These are phyloP conservation scores for Diphyllodes magnificus DNA, from an alignment of 2,113 vertebrate species.

Conservation along the genomic window DNA sequence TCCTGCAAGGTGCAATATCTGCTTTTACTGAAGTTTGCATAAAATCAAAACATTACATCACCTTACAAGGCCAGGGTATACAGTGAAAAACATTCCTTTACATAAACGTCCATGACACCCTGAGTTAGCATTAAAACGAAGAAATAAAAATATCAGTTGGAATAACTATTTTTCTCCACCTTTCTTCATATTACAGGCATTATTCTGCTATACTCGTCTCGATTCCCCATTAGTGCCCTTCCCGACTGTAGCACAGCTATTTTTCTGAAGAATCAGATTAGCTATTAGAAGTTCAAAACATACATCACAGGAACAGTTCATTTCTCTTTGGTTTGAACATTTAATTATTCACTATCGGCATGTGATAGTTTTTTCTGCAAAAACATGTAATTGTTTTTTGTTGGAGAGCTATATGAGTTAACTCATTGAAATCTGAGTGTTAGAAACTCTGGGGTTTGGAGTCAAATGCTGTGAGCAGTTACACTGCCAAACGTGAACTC, in stretches of 20 bases:
- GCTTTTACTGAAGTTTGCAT: background rate
- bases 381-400: background rate
- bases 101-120: background rate
- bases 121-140: background rate
- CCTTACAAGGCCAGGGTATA: background rate
- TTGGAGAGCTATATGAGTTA: background rate
- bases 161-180: background rate
- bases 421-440: background rate
- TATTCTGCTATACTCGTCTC: background rate
- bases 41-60: background rate
- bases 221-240: background rate
- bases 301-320: conserved; percentile 5
- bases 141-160: background rate
- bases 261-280: conserved; percentile 15
- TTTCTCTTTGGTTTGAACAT: conserved; percentile 25
- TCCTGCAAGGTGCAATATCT: background rate
- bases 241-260: background rate
- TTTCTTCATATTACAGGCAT: background rate
- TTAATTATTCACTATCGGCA: conserved; percentile 25
- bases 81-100: background rate
- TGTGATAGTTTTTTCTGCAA: background rate
- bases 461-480: background rate
- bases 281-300: conserved; percentile 32
- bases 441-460: background rate
- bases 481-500: background rate